Evolutionary conservation across 2,888 invertebrate genomes (phyloP).

Genomic region (Patella pellucida): DNA sequence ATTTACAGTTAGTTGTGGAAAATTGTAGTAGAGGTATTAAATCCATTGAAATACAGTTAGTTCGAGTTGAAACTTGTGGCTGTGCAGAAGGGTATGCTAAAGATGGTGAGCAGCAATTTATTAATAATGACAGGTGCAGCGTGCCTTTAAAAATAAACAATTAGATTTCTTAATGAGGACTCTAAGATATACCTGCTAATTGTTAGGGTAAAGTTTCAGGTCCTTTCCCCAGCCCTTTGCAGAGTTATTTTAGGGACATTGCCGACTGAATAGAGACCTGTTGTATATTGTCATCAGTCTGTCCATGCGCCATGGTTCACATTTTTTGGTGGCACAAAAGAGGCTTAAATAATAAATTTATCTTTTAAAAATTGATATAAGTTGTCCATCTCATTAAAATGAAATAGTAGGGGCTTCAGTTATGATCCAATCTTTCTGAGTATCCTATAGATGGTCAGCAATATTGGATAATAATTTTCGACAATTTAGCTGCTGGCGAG

Average conservation of each 20-base stretch:
- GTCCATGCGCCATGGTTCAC: too few species aligned
- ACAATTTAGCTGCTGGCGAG: too few species aligned
- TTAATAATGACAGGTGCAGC: not conserved
- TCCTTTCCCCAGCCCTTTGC: not conserved
- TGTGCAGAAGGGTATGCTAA: constrained; percentile 82
- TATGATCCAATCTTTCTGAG: too few species aligned
- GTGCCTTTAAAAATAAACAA: not conserved
- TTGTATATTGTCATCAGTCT: too few species aligned
- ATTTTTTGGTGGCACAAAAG: too few species aligned
- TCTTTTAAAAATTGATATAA: too few species aligned
- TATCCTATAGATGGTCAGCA: too few species aligned
- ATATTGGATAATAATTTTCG: too few species aligned
- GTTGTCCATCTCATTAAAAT: too few species aligned
- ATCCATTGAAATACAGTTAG: constrained; percentile 93
- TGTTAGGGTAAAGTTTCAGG: not conserved
- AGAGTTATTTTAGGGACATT: not conserved
- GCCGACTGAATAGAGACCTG: too few species aligned
- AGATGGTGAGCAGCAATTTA: constrained; percentile 78
- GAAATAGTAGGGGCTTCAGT: too few species aligned
- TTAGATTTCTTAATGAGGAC: not conserved
- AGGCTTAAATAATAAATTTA: too few species aligned
- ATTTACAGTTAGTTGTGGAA: constrained; percentile 62
- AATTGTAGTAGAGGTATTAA: constrained; percentile 85
- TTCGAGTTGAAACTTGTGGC: constrained; percentile 95
- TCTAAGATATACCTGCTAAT: not conserved